These are phyloP conservation scores for Cremastinae sp. DNA, from an alignment of 2,888 invertebrate genomes.

Conservation along the genomic window DNA sequence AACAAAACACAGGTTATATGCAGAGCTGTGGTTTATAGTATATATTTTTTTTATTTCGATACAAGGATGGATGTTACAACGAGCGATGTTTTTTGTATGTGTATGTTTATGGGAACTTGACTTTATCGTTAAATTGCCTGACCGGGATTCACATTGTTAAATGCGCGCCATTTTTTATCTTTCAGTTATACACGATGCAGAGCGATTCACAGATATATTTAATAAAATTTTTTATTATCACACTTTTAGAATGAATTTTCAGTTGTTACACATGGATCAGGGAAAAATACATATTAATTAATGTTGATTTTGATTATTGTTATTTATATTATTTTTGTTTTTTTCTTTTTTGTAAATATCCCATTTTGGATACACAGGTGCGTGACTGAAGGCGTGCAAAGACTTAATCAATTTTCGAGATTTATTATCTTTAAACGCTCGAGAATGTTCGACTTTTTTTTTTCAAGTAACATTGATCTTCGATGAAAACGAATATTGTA, in stretches of 20 bases:
- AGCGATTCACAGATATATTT: constrained; percentile 30
- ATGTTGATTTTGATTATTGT: constrained; percentile 28
- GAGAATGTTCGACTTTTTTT: no score
- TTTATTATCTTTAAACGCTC: no score
- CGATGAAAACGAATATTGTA: no score
- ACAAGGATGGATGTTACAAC: constrained; percentile 23
- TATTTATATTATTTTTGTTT: constrained; percentile 52
- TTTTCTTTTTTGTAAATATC: constrained; percentile 46
- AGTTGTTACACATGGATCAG: constrained; percentile 48
- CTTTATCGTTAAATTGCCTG: background rate
- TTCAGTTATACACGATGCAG: no score
- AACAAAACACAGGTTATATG: no score
- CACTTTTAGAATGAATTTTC: constrained; percentile 51
- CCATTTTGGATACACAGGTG: constrained; percentile 37
- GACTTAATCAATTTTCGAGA: no score
- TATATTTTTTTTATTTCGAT: constrained; percentile 25
- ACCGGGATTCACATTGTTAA: background rate
- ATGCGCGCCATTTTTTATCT: background rate
- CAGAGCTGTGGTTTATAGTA: constrained; percentile 3
- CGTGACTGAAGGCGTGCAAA: constrained; percentile 21
- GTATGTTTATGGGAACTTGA: constrained; percentile 15
- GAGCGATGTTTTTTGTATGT: constrained; percentile 11
- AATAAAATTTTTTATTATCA: constrained; percentile 60
- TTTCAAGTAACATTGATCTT: no score
- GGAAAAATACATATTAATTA: constrained; percentile 50